These are phyloP conservation scores for Tamandua tetradactyla DNA, from an alignment of 2,797 vertebrate species.

Conservation along the genomic window DNA sequence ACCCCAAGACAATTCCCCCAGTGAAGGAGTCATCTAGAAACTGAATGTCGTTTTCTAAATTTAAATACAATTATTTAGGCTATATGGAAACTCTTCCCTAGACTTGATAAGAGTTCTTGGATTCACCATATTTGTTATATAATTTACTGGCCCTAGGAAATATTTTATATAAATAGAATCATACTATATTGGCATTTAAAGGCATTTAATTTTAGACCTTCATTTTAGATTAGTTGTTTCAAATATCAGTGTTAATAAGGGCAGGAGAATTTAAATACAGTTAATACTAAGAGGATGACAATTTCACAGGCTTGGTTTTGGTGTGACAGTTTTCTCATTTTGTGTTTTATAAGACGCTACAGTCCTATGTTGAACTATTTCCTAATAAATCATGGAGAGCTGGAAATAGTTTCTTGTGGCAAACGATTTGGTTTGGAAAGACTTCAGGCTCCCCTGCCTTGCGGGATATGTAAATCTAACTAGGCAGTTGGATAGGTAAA, in stretches of 20 bases:
- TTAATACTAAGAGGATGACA: slow-evolving; percentile 82
- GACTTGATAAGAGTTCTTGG: slow-evolving; percentile 18
- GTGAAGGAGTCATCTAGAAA: slow-evolving; percentile 38
- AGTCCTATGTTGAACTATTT: slow-evolving; percentile 81
- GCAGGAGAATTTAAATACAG: slow-evolving; percentile 67
- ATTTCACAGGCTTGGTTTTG: slow-evolving; percentile 80
- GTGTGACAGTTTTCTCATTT: slow-evolving; percentile 79
- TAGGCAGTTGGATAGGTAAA: slow-evolving; percentile 81
- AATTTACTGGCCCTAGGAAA: slow-evolving; percentile 56
- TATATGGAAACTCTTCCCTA: slow-evolving; percentile 37
- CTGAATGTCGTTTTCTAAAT: background rate
- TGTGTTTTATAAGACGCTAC: slow-evolving; percentile 81
- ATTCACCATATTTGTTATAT: slow-evolving; percentile 49
- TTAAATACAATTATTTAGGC: slow-evolving; percentile 65
- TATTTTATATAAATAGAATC: slow-evolving; percentile 72
- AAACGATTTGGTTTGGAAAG: slow-evolving; percentile 82
- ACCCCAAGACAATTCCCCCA: background rate
- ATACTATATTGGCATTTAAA: slow-evolving; percentile 23
- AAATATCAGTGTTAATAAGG: slow-evolving; percentile 77
- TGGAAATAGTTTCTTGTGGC: slow-evolving; percentile 81
- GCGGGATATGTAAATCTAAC: slow-evolving; percentile 79
- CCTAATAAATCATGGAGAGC: slow-evolving; percentile 83
- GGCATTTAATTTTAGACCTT: slow-evolving; percentile 63
- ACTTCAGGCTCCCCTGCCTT: slow-evolving; percentile 75
- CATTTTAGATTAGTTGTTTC: slow-evolving; percentile 73